Base-by-base conservation (phyloP, 2,888 invertebrate species). In the Eupithecia inturbata region DNA sequence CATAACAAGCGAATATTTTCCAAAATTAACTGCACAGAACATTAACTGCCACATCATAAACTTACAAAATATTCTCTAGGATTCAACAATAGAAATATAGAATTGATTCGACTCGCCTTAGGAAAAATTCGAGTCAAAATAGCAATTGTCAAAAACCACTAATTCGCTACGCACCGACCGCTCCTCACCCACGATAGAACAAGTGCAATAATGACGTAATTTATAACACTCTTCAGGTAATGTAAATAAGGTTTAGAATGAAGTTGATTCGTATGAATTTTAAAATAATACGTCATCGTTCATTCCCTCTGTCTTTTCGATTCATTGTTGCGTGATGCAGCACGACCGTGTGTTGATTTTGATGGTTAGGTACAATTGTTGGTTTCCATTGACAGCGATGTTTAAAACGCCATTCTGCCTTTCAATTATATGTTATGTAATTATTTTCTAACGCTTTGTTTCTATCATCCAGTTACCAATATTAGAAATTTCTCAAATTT, bases 131-230 rank as follows among this genome's bases (percentile, higher is more conserved):
- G 84, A 85, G 83, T 87, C 87, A 82, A 84, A 83, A 84, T 85
- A 84, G 86, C 83, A 89, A 90, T 91, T 93, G 86, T 91, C n/a
- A 92, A 93, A 93, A 92, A 91, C 89, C 87, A 84, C 82, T 71
- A 83, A 93, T 94, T 92, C 70, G 92, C 57, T 79, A 90, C 89
- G 90, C 94, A 91, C 92, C 89, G 91, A 89, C 85, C 88, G 92
- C 83, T 83, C 73, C 80, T 81, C 82, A 87, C 89, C 88, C 89
- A 89, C 89, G 80, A 74, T 71, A 67, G 75, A 82, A 88, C 92
- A 93, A 93, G 92, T 93, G 92, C 86, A 86, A 87, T 87, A 88
- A 89, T 92, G 89, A 91, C 88, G 88, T 89, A 88, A 90, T 90
- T 90, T 86, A 26, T 73, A 74, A 28, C 10, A 70, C 63, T 64